Percentiles rank a stretch among this genome's conserved stretches.
Evolutionary conservation across 1,140 invertebrate genomes (phyloP).

Genomic region (Venustaconcha ellipsiformis): DNA sequence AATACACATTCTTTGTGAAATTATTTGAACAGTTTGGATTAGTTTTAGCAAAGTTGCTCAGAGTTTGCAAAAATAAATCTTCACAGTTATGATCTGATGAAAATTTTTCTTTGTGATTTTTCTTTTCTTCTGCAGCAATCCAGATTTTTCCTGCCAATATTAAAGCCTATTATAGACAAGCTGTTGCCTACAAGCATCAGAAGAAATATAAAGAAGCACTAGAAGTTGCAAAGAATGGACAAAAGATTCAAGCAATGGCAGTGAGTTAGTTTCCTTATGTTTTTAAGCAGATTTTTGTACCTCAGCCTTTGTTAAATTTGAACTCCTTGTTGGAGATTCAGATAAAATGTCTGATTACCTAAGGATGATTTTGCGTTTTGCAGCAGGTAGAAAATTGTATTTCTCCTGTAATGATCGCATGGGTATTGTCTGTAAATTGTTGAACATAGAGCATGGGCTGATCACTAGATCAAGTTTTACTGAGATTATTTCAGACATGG

Average conservation of each 20-base stretch:
- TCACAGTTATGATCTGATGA: not conserved
- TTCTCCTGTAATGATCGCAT: not conserved
- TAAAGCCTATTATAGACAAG: slow-evolving; percentile 61
- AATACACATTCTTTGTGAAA: too few species aligned
- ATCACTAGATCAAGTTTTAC: too few species aligned
- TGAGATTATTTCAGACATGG: too few species aligned
- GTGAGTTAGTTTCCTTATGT: slow-evolving; percentile 35
- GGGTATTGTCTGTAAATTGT: too few species aligned
- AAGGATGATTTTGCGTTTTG: not conserved
- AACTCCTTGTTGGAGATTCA: not conserved
- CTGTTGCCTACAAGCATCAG: slow-evolving; percentile 50
- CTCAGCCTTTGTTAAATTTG: not conserved
- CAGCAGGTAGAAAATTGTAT: not conserved
- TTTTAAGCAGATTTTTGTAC: not conserved
- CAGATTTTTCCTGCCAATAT: slow-evolving; percentile 47
- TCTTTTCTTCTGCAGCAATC: slow-evolving; percentile 46
- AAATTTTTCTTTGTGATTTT: slow-evolving; percentile 1
- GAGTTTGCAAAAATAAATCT: too few species aligned
- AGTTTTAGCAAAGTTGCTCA: too few species aligned
- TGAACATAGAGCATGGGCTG: too few species aligned
- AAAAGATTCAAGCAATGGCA: slow-evolving; percentile 38
- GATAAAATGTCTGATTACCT: not conserved
- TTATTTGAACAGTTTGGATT: too few species aligned
- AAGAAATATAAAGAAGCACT: slow-evolving; percentile 50
- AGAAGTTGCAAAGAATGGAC: slow-evolving; percentile 43